Conservation (phyloP, 1,140 invertebrate genomes). For the Heliconius hewitsoni region DNA sequence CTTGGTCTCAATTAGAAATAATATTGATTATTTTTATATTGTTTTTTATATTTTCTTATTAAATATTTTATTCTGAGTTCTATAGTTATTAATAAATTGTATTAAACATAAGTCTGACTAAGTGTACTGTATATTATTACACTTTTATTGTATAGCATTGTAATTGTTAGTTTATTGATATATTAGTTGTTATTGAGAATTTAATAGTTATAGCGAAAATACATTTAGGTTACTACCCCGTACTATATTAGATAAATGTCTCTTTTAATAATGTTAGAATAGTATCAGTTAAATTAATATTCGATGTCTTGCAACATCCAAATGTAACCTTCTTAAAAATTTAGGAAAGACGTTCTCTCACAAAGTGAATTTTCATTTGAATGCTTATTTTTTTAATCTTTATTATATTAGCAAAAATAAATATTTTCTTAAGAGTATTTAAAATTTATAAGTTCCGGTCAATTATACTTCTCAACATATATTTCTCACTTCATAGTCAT, state of each 20-base stretch:
- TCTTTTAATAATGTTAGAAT: background rate
- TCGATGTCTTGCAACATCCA: background rate
- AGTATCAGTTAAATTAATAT: background rate
- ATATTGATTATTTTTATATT: background rate
- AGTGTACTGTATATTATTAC: background rate
- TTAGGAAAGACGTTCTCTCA: background rate
- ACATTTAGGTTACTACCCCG: background rate
- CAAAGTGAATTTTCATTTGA: background rate
- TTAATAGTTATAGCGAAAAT: background rate
- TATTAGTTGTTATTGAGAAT: conserved; percentile 4
- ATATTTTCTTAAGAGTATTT: background rate
- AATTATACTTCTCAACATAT: background rate
- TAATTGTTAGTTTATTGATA: background rate
- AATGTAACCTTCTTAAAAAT: background rate
- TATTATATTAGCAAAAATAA: background rate
- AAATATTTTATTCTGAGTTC: background rate
- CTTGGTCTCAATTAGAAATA: background rate
- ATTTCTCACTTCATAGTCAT: too few species aligned
- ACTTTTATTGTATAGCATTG: background rate
- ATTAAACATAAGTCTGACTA: conserved; percentile 9
- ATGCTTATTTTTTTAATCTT: background rate
- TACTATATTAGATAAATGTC: background rate
- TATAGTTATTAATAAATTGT: background rate
- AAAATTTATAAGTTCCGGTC: background rate
- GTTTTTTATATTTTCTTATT: background rate